Evolutionary conservation across 2,113 vertebrate species (phyloP).

Genomic region (Pterocles orientalis): DNA sequence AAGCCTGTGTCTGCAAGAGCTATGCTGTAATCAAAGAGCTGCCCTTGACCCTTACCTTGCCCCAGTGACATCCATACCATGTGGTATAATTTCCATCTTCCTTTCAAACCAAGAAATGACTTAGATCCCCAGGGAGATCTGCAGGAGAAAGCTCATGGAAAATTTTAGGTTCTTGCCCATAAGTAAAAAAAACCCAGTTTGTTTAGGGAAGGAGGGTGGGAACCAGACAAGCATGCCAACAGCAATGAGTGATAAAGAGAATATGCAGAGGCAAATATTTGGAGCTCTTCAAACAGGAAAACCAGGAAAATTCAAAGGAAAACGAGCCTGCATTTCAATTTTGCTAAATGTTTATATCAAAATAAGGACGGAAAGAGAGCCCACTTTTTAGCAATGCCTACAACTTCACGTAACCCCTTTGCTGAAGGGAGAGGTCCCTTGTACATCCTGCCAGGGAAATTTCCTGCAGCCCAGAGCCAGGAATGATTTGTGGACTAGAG

Average conservation of each 20-base stretch:
- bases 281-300: background rate
- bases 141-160: background rate
- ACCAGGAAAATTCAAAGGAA: background rate
- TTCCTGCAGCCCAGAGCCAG: background rate
- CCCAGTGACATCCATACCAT: background rate
- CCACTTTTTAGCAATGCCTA: background rate
- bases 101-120: background rate
- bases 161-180: background rate
- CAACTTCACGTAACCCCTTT: background rate
- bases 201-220: background rate
- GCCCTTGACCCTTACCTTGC: background rate
- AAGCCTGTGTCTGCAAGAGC: accelerated
- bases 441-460: too few relatives aligned
- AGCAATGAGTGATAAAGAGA: background rate
- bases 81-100: accelerated
- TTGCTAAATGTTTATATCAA: background rate
- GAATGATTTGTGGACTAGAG: background rate
- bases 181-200: background rate
- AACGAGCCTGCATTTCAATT: background rate
- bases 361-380: background rate
- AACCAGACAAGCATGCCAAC: background rate
- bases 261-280: background rate
- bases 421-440: background rate
- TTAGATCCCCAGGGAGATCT: background rate
- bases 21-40: background rate